phyloP scores from a whole-genome alignment of 2,797 vertebrate genomes.

The Meda fulgida region DNA sequence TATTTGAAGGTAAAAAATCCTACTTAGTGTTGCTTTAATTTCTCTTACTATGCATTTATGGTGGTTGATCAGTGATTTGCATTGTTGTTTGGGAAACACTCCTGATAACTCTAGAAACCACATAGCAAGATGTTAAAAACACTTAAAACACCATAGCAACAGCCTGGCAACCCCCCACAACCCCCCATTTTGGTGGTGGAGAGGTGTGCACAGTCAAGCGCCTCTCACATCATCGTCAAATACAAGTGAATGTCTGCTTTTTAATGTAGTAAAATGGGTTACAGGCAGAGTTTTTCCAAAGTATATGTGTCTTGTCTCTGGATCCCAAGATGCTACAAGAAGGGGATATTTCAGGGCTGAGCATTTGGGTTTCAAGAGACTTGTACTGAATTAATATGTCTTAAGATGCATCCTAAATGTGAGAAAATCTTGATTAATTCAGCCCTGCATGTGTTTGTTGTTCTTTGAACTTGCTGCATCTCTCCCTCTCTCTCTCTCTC shows the following conservation, averaged over 20 bases:
- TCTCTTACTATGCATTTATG: background rate
- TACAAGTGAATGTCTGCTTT: background rate
- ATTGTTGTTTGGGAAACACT: background rate
- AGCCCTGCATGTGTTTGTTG: background rate
- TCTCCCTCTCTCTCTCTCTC: background rate
- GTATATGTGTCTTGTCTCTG: background rate
- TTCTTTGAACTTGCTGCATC: background rate
- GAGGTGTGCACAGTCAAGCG: background rate
- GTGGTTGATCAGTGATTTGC: background rate
- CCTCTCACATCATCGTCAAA: background rate
- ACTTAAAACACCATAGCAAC: background rate
- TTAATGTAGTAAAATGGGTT: background rate
- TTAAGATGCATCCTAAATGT: constrained; percentile 14
- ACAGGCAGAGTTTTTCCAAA: background rate
- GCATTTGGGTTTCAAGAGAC: background rate
- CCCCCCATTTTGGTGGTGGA: background rate
- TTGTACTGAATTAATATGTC: background rate
- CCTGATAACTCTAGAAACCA: background rate
- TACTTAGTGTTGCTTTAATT: no score
- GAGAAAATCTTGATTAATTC: background rate
- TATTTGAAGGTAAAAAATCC: no score
- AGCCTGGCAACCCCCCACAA: background rate
- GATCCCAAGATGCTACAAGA: background rate
- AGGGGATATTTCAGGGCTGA: background rate
- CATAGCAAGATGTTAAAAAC: background rate